Evolutionary conservation across 2,888 invertebrate species (phyloP), one percentile per base, ranked within the genome.

Genomic region (Drosophila rellima): DNA sequence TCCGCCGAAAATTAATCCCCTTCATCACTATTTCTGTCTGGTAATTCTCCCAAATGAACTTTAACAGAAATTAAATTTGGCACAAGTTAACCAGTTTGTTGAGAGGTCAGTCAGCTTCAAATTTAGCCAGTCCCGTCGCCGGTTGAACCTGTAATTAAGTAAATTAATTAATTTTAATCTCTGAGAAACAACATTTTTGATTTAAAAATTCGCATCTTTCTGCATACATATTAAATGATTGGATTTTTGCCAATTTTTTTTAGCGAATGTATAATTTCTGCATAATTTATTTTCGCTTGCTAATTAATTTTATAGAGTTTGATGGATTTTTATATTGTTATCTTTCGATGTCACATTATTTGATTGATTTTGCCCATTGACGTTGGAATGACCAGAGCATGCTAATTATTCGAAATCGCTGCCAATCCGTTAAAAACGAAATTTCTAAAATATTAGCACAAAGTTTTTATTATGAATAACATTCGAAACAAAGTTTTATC

Each of bases 51-150:
- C n/a, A 18, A 39, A 47, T 54, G 23, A 65, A 40, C 23, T 26
- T 42, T 50, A 44, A 77, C 51, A 59, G 60, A 78, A 72, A 42
- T 59, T 33, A 31, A 64, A 69, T 80, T 87, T 78, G 84, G 69
- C 89, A 73, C 75, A 87, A 84, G 87, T 57, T 75, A 81, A 87
- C 88, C 75, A 70, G 84, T 87, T 69, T 71, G 45, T 20, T 29
- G 39, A 50, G 70, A 59, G 70, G 71, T 67, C 63, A 62, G 48
- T 39, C 70, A 18, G 40, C 45, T 65, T 35, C 40, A 52, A 42
- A 35, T 54, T 35, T 35, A 26, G 62, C 44, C 20, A 33, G 51
- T 42, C 40, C 13, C 18, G 51, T 42, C 33, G 56, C 44, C 42
- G 42, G 45, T 17, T 35, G 60, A 48, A 48, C 47, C 76, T 82